phyloP scores from a whole-genome alignment of 1,140 invertebrate species.

The Drosophila miranda region DNA sequence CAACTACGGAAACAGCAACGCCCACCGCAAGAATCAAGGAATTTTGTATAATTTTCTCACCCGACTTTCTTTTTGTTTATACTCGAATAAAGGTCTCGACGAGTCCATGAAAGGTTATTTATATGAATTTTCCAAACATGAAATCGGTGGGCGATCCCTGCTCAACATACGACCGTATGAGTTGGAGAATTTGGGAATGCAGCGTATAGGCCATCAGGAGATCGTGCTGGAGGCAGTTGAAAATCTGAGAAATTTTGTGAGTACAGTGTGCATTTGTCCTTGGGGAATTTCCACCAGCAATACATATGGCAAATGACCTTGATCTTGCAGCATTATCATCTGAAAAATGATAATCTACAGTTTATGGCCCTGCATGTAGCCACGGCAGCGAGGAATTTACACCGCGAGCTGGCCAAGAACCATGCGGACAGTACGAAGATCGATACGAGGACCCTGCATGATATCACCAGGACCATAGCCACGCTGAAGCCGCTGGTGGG shows the following conservation, averaged over 20 bases:
- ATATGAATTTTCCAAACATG: constrained; percentile 90
- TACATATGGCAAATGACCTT: background rate
- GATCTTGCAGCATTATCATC: constrained; percentile 91
- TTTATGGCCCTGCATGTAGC: constrained; percentile 92
- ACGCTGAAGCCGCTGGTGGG: constrained; percentile 93
- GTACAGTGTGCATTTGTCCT: constrained; percentile 62
- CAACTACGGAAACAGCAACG: constrained; percentile 1
- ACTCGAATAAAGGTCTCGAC: constrained; percentile 87
- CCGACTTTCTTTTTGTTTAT: constrained; percentile 9
- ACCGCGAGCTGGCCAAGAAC: constrained; percentile 84
- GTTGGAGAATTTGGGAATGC: constrained; percentile 92
- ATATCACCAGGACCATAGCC: constrained; percentile 91
- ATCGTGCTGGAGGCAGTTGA: constrained; percentile 95
- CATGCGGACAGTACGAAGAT: constrained; percentile 87
- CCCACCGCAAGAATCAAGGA: constrained; percentile 29
- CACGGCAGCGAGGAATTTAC: constrained; percentile 91
- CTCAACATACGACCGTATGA: constrained; percentile 93
- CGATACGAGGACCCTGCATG: constrained; percentile 91
- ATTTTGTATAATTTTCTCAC: constrained; percentile 35
- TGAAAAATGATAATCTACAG: constrained; percentile 95
- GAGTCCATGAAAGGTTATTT: constrained; percentile 91
- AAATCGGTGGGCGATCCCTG: constrained; percentile 91
- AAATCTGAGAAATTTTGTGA: constrained; percentile 92
- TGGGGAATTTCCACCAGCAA: too few relatives aligned
- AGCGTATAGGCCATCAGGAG: constrained; percentile 95